Conservation (phyloP, 2,113 vertebrate genomes). For the Romanogobio albipinnatus region DNA sequence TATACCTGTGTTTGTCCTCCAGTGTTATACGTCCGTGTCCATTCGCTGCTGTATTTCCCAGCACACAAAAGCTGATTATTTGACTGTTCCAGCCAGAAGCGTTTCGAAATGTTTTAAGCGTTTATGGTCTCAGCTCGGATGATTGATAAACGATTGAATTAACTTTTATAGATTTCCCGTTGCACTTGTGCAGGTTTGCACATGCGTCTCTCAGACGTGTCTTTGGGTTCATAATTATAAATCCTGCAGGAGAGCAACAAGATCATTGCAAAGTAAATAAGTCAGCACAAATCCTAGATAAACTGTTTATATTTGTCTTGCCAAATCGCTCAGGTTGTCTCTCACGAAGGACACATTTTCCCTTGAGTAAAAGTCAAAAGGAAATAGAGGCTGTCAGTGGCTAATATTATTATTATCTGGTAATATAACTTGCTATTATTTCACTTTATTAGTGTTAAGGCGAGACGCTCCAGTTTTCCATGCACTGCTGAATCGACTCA, state of each 20-base stretch:
- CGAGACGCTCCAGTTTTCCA: too few relatives aligned
- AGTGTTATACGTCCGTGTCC: too few relatives aligned
- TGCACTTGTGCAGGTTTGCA: neutral
- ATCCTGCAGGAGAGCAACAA: neutral
- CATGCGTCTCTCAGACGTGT: neutral
- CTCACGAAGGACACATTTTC: neutral
- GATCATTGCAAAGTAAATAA: neutral
- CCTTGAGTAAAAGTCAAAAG: neutral
- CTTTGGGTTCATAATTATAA: neutral
- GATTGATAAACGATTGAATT: constrained; percentile 2
- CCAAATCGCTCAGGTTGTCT: neutral
- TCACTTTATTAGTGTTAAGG: neutral
- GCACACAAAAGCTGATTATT: too few relatives aligned
- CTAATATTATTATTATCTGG: neutral
- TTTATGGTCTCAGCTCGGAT: neutral
- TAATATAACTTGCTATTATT: neutral
- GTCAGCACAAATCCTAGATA: constrained; percentile 10
- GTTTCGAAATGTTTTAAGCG: neutral
- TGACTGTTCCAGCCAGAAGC: neutral
- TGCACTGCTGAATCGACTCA: too few relatives aligned
- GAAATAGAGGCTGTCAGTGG: neutral
- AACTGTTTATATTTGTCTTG: neutral
- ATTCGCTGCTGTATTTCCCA: too few relatives aligned
- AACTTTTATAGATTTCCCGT: neutral
- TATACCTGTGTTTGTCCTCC: too few relatives aligned